Percentiles rank a stretch among this genome's conserved stretches.
These are phyloP conservation scores for Eugnorisma glareosa DNA, from an alignment of 2,888 invertebrate species.

Conservation along the genomic window DNA sequence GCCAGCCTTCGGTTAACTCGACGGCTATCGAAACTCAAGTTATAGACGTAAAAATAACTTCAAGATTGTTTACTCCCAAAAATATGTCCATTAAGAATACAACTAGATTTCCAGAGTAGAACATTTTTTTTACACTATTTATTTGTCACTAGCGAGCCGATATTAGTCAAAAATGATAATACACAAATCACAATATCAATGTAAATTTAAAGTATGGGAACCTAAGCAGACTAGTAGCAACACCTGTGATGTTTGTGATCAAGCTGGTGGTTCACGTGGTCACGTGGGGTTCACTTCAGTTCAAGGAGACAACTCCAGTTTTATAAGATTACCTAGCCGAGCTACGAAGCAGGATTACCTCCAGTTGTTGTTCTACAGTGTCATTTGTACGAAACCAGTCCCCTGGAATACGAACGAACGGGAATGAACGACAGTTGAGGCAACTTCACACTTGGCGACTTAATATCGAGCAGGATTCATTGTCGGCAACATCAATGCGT, in stretches of 20 bases:
- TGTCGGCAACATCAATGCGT: no score
- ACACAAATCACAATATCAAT: no score
- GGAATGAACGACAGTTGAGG: neutral
- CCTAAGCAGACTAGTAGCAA: no score
- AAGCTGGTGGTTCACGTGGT: no score
- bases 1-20: no score
- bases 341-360: neutral
- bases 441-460: neutral
- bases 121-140: no score
- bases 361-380: neutral
- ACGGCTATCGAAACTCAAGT: neutral
- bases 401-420: neutral
- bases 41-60: neutral
- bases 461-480: no score
- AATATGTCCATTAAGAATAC: neutral
- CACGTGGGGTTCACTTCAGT: neutral
- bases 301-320: neutral
- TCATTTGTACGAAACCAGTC: constrained; percentile 6
- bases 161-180: no score
- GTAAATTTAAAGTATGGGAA: no score
- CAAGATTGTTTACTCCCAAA: neutral
- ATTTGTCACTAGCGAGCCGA: no score
- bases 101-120: neutral
- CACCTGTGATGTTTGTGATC: neutral
- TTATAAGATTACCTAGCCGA: neutral